Percentiles rank a stretch among this genome's conserved stretches.
Evolutionary conservation across 2,113 vertebrate genomes (phyloP).

Genomic region (Dasyprocta punctata): DNA sequence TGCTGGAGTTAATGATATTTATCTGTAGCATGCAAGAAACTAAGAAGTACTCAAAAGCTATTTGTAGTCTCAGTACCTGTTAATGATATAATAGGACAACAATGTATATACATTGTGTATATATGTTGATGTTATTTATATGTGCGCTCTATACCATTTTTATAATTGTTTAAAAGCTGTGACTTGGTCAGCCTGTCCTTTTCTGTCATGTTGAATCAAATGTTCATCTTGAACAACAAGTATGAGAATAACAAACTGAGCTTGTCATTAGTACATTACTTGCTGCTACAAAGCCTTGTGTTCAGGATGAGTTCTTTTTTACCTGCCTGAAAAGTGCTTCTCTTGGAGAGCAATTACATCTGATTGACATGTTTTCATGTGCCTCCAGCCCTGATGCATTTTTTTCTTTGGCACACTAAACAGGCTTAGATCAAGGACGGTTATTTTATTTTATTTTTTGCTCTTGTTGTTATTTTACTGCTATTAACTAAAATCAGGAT

Average conservation of each 20-base stretch:
- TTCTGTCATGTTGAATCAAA: conserved; percentile 87
- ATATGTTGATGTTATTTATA: background rate
- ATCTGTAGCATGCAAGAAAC: background rate
- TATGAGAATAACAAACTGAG: conserved; percentile 91
- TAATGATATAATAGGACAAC: conserved; percentile 25
- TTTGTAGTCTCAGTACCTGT: conserved; percentile 54
- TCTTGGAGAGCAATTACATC: conserved; percentile 94
- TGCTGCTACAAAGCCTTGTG: conserved; percentile 92
- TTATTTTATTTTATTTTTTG: conserved; percentile 81
- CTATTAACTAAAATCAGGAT: conserved; percentile 88
- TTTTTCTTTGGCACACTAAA: conserved; percentile 86
- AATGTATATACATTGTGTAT: background rate
- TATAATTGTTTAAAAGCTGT: conserved; percentile 67
- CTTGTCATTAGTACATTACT: conserved; percentile 95
- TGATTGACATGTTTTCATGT: conserved; percentile 95
- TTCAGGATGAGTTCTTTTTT: conserved; percentile 86
- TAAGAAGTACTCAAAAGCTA: conserved; percentile 57
- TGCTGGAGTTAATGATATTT: conserved; percentile 47
- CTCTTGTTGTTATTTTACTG: conserved; percentile 79
- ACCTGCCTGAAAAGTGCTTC: conserved; percentile 89
- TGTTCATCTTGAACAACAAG: conserved; percentile 84
- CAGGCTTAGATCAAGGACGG: conserved; percentile 88
- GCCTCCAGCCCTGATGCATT: conserved; percentile 86
- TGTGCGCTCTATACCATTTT: conserved; percentile 18
- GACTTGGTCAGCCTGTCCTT: conserved; percentile 88